phyloP scores from a whole-genome alignment of 92 coral and sea anemone genomes.

The Zoanthus sansibaricus region DNA sequence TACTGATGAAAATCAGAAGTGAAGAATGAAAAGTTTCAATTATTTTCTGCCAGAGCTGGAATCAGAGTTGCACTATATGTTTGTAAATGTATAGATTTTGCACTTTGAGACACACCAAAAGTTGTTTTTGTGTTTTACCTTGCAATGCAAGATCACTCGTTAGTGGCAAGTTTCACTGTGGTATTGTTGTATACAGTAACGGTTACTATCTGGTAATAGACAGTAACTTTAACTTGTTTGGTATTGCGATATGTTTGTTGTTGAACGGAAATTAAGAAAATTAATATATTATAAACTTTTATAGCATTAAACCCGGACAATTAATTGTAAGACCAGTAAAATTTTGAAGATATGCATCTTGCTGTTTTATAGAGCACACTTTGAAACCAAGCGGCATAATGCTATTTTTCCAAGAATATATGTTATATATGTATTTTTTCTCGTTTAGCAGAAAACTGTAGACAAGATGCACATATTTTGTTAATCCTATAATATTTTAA shows the following conservation, averaged over 20 bases:
- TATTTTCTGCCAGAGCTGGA: slow-evolving; percentile 2
- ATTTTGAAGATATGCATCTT: no score
- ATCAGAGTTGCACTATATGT: slow-evolving; percentile 23
- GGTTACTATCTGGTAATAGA: slow-evolving; percentile 48
- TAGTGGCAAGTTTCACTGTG: slow-evolving; percentile 55
- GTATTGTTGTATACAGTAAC: neutral
- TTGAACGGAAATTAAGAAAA: neutral
- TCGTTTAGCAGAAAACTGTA: neutral
- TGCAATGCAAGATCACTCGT: slow-evolving; percentile 56
- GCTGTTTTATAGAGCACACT: neutral
- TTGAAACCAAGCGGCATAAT: no score
- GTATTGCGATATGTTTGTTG: neutral
- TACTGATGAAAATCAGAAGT: neutral
- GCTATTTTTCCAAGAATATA: no score
- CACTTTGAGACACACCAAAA: slow-evolving; percentile 30
- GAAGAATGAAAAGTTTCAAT: neutral
- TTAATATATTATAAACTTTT: neutral
- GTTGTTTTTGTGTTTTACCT: slow-evolving; percentile 52
- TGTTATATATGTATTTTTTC: no score
- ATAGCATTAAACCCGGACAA: no score
- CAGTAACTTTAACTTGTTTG: slow-evolving; percentile 6
- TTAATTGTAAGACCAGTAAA: no score
- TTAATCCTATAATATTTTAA: neutral
- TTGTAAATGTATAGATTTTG: slow-evolving; percentile 11
- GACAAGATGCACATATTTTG: neutral